phyloP scores from a whole-genome alignment of 2,888 invertebrate genomes.

The Zhengitettix transpicula region DNA sequence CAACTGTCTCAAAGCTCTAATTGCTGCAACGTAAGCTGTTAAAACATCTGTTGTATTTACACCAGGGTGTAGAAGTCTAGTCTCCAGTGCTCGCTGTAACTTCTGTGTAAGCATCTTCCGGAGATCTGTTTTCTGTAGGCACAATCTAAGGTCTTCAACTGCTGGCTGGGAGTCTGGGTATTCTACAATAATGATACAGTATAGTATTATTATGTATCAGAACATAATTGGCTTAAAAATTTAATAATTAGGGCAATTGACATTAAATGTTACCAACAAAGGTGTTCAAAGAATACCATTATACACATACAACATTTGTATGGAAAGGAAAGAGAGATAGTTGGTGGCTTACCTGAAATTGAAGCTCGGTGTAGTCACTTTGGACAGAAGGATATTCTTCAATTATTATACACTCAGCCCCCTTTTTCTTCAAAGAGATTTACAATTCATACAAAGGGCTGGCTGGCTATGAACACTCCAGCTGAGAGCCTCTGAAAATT shows the following conservation, averaged over 20 bases:
- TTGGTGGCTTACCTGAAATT: no score
- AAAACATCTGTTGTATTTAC: constrained; percentile 92
- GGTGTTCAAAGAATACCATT: not conserved
- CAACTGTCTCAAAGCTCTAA: constrained; percentile 77
- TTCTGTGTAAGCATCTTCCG: constrained; percentile 59
- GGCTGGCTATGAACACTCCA: no score
- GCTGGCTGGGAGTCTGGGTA: constrained; percentile 92
- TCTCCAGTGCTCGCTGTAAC: constrained; percentile 67
- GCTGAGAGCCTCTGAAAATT: no score
- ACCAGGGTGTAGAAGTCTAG: constrained; percentile 77
- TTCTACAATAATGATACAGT: constrained; percentile 32
- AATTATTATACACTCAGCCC: no score
- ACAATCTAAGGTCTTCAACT: constrained; percentile 71
- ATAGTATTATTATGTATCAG: not conserved
- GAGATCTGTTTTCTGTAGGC: constrained; percentile 74
- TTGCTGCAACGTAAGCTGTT: constrained; percentile 90
- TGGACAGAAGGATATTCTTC: no score
- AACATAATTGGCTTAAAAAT: not conserved
- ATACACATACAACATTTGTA: not conserved
- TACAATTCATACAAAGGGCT: no score
- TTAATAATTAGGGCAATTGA: no score
- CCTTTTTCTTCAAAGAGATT: no score
- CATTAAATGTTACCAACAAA: not conserved
- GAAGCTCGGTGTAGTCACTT: no score
- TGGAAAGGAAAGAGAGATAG: not conserved